Evolutionary conservation across 2,113 vertebrate species (phyloP).

Genomic region (Sisor rabdophorus): DNA sequence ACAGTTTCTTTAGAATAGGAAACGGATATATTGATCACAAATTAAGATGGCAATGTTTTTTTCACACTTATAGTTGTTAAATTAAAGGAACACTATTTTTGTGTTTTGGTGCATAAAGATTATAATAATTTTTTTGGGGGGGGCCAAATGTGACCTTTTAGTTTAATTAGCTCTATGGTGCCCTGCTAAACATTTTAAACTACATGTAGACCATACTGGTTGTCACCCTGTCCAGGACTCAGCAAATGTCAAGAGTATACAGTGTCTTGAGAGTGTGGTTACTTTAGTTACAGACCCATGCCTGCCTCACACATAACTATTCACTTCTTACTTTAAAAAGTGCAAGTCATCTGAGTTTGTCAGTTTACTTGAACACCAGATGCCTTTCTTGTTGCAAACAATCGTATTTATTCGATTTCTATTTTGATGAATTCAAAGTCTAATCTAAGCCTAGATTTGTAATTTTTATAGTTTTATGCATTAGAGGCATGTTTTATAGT

Average conservation of each 20-base stretch:
- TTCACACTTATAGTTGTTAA: background rate
- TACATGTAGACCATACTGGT: conserved; percentile 28
- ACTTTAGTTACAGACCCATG: conserved; percentile 1
- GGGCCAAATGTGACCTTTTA: conserved; percentile 37
- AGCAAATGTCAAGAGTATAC: conserved; percentile 54
- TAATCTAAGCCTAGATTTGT: background rate
- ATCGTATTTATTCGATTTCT: background rate
- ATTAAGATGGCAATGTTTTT: background rate
- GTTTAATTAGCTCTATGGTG: background rate
- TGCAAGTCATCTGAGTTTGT: background rate
- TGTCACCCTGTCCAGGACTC: background rate
- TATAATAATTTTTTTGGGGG: no score
- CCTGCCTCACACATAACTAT: conserved; percentile 8
- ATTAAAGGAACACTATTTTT: background rate
- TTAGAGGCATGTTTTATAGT: no score
- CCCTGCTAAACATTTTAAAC: conserved; percentile 23
- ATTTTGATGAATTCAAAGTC: background rate
- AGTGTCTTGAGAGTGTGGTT: conserved; percentile 34
- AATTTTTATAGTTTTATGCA: background rate
- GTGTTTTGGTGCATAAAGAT: no score
- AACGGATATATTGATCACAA: background rate
- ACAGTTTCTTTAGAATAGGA: conserved; percentile 12
- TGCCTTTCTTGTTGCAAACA: background rate
- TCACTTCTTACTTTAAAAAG: background rate
- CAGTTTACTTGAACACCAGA: background rate